phyloP scores from a whole-genome alignment of 92 coral and sea anemone genomes.

The Pocillopora grandis region DNA sequence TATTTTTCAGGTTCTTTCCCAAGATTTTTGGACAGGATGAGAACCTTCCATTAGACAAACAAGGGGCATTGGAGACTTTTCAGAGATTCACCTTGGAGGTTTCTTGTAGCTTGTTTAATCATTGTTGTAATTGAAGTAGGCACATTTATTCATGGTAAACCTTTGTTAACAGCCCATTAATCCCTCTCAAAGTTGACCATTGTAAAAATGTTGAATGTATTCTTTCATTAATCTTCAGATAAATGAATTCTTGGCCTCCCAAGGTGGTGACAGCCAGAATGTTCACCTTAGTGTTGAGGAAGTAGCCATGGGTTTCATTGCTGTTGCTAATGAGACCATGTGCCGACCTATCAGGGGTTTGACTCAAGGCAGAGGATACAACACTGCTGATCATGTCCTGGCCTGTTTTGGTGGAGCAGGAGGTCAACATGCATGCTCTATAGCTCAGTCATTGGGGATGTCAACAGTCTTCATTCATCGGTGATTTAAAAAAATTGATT shows the following conservation, averaged over 20 bases:
- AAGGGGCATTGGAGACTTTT: constrained; percentile 72
- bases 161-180: background rate
- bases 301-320: constrained; percentile 92
- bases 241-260: constrained; percentile 63
- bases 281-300: constrained; percentile 71
- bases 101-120: background rate
- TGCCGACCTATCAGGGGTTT: constrained; percentile 98
- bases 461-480: constrained; percentile 91
- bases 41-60: constrained; percentile 85
- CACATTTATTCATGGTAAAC: too few relatives aligned
- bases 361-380: constrained; percentile 95
- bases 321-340: constrained; percentile 97
- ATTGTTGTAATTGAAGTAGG: background rate
- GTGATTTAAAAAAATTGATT: constrained; percentile 15
- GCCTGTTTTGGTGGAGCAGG: constrained; percentile 99
- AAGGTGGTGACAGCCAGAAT: constrained; percentile 51
- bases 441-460: constrained; percentile 96
- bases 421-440: constrained; percentile 98
- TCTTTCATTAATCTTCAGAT: constrained; percentile 26
- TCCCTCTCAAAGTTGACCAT: background rate
- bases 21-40: constrained; percentile 88
- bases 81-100: constrained; percentile 77
- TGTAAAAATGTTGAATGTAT: background rate
- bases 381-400: constrained; percentile 94
- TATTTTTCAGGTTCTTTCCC: constrained; percentile 79